Percentiles rank a stretch among this genome's conserved stretches.
Evolutionary conservation across 2,113 vertebrate species (phyloP).

Genomic region (Aphyosemion australe): DNA sequence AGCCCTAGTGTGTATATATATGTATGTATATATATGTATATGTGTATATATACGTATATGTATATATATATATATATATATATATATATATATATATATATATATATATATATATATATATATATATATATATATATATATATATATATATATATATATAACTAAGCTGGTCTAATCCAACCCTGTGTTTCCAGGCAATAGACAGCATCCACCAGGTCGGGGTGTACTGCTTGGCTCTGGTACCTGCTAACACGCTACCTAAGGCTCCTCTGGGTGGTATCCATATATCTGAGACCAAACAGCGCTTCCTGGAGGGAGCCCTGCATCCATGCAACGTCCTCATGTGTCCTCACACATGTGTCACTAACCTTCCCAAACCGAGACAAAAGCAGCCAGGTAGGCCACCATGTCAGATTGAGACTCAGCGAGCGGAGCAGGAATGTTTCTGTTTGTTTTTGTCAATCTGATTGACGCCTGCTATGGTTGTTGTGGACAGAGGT

Average conservation of each 20-base stretch:
- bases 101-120: neutral
- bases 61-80: neutral
- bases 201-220: conserved; percentile 98
- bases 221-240: conserved; percentile 93
- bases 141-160: too few species aligned
- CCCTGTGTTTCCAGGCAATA: conserved; percentile 81
- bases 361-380: conserved; percentile 95
- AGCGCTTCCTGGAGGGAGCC: conserved; percentile 92
- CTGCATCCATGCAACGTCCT: conserved; percentile 94
- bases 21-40: neutral
- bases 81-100: neutral
- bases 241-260: conserved; percentile 96
- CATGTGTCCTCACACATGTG: conserved; percentile 96
- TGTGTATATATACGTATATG: neutral
- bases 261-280: conserved; percentile 95
- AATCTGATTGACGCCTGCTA: neutral
- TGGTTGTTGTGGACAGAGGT: conserved; percentile 82
- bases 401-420: neutral
- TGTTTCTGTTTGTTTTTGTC: conserved; percentile 6
- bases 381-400: conserved; percentile 95
- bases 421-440: too few species aligned
- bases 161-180: neutral
- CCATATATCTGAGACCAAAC: conserved; percentile 94
- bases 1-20: too few species aligned
- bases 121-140: neutral